Evolutionary conservation across 2,113 vertebrate species (phyloP).

Genomic region (Pituophis catenifer): DNA sequence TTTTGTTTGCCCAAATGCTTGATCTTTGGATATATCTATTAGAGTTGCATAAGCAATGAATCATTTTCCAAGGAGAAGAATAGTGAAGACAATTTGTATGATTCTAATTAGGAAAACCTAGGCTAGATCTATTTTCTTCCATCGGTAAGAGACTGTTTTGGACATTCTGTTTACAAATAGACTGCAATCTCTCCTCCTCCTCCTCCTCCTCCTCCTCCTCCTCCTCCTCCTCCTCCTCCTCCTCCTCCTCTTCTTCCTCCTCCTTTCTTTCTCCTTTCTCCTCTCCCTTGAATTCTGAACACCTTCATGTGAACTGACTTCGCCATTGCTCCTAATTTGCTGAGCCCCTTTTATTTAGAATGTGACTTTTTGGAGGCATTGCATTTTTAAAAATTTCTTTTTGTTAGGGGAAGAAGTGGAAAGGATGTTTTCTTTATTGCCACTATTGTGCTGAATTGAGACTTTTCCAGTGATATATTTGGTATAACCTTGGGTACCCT

Average conservation of each 20-base stretch:
- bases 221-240: too few species aligned
- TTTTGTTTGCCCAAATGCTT: not conserved
- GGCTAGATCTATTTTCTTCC: slow-evolving; percentile 7
- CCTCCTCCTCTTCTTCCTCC: not conserved
- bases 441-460: too few species aligned
- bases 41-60: not conserved
- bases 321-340: not conserved
- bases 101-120: slow-evolving; percentile 19
- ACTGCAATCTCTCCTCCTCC: not conserved
- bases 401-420: not conserved
- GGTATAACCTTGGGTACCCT: not conserved
- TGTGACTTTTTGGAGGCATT: not conserved
- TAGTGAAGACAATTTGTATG: not conserved
- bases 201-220: too few species aligned
- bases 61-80: not conserved
- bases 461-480: not conserved
- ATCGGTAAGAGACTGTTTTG: not conserved
- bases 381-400: not conserved
- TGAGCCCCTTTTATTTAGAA: slow-evolving; percentile 18
- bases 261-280: not conserved
- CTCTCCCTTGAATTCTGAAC: not conserved
- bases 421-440: not conserved
- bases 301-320: not conserved
- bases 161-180: not conserved
- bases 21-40: not conserved